phyloP scores from a whole-genome alignment of 2,113 vertebrate species.

The Semnornis frantzii region DNA sequence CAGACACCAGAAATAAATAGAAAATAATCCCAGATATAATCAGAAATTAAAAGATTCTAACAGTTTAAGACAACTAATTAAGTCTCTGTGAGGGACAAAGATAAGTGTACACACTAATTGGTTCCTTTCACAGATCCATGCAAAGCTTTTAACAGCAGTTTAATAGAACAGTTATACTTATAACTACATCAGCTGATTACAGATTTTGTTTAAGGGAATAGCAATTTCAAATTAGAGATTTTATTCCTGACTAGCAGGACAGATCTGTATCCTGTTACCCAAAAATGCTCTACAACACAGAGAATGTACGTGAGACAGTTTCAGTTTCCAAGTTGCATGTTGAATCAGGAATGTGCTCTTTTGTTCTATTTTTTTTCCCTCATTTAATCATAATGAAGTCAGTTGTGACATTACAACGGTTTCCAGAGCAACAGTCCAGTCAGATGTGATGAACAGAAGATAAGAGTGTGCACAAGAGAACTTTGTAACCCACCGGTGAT shows the following conservation, averaged over 20 bases:
- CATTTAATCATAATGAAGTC: slow-evolving; percentile 72
- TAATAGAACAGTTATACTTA: not conserved
- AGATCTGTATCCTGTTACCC: not conserved
- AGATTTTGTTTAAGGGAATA: not conserved
- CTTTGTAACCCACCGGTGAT: not conserved
- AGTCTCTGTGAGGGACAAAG: not conserved
- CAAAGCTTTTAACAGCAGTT: not conserved
- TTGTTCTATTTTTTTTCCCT: slow-evolving; percentile 64
- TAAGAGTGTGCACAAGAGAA: slow-evolving; percentile 1
- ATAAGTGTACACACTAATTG: not conserved
- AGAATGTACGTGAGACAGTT: slow-evolving; percentile 34
- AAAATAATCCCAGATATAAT: not conserved
- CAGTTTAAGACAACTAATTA: not conserved
- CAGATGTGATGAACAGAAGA: slow-evolving; percentile 53
- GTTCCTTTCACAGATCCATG: not conserved
- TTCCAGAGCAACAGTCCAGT: slow-evolving; percentile 67
- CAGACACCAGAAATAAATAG: not conserved
- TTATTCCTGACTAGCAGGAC: not conserved
- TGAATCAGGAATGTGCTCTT: slow-evolving; percentile 60
- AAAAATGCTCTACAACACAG: not conserved
- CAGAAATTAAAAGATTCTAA: not conserved
- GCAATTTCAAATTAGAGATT: not conserved
- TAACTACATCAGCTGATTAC: not conserved
- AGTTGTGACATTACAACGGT: slow-evolving; percentile 33
- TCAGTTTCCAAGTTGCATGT: slow-evolving; percentile 51